Evolutionary conservation across 2,797 vertebrate species (phyloP).

Genomic region (Poeciliopsis presidionis): DNA sequence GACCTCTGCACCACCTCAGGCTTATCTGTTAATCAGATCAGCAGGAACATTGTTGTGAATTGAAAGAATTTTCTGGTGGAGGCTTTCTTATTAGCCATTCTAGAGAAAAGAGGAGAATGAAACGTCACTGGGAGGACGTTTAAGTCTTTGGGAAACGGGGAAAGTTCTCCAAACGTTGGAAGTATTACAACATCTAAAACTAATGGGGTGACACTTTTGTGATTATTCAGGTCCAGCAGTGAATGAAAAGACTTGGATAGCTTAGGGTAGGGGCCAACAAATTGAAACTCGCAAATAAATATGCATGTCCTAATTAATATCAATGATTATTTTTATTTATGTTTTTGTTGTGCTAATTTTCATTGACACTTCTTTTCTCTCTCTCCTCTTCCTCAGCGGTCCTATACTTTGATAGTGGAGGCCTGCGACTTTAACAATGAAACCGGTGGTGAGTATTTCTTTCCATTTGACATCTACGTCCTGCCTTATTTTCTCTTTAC

Average conservation of each 20-base stretch:
- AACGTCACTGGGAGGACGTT: constrained; percentile 17
- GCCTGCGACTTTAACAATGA: constrained; percentile 96
- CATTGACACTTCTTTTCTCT: constrained; percentile 65
- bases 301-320: neutral
- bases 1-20: constrained; percentile 31
- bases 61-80: constrained; percentile 26
- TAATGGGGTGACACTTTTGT: neutral
- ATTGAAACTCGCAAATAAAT: neutral
- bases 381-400: constrained; percentile 88
- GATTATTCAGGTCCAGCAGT: neutral
- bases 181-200: neutral
- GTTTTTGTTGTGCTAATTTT: constrained; percentile 6
- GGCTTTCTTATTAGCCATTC: neutral
- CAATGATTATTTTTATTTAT: constrained; percentile 18
- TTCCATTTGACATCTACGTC: constrained; percentile 50
- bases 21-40: constrained; percentile 61
- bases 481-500: constrained; percentile 16
- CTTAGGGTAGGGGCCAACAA: neutral
- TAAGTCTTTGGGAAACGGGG: constrained; percentile 27
- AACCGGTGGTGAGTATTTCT: constrained; percentile 81
- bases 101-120: neutral
- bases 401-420: constrained; percentile 96
- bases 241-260: neutral
- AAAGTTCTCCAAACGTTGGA: neutral
- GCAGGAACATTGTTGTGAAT: constrained; percentile 36